These are phyloP conservation scores for Babylonia areolata DNA, from an alignment of 1,140 invertebrate species.

Conservation along the genomic window DNA sequence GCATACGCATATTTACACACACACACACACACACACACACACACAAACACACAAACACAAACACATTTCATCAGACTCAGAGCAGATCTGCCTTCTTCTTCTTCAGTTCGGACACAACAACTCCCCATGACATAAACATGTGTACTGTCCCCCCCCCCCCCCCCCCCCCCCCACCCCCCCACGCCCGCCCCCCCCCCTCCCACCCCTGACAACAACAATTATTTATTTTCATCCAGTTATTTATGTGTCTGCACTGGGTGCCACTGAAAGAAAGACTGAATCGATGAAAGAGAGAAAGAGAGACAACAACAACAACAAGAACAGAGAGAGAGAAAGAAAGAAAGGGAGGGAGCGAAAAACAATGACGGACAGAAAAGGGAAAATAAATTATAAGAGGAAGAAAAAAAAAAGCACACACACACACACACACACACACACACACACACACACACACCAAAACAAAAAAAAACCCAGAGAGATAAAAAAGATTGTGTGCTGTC, in stretches of 20 bases:
- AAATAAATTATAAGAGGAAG: neutral
- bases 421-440: neutral
- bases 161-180: neutral
- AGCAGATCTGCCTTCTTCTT: too few species aligned
- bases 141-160: too few species aligned
- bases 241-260: neutral
- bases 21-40: too few species aligned
- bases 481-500: neutral
- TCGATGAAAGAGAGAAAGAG: neutral
- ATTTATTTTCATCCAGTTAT: too few species aligned
- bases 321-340: neutral
- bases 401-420: neutral
- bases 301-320: neutral
- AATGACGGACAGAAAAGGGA: neutral
- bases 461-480: neutral
- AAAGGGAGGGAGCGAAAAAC: neutral
- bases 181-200: neutral
- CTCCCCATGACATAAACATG: too few species aligned
- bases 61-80: too few species aligned
- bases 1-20: too few species aligned
- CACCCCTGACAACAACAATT: neutral
- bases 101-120: too few species aligned
- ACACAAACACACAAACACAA: too few species aligned
- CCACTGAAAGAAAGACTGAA: neutral
- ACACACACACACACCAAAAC: neutral